These are phyloP conservation scores for Adelognathus sp. DNA, from an alignment of 2,888 invertebrate genomes.

Conservation along the genomic window DNA sequence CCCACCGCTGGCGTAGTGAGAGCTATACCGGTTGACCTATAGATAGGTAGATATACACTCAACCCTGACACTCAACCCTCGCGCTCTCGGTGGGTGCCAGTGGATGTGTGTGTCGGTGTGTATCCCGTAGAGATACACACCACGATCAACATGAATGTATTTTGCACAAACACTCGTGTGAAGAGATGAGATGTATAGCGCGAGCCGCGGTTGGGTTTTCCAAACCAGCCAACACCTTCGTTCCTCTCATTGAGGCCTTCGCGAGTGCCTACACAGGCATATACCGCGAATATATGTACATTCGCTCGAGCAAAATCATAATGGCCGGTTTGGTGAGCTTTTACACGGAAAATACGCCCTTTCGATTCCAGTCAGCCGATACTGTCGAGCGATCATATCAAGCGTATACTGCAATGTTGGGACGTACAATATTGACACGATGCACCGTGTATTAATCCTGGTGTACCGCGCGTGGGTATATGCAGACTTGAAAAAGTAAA, in stretches of 20 bases:
- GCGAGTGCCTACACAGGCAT: neutral
- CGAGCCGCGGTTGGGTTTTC: slow-evolving; percentile 40
- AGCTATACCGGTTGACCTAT: neutral
- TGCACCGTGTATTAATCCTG: neutral
- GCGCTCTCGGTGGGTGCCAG: neutral
- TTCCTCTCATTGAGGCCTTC: slow-evolving; percentile 26
- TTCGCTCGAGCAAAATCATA: too few species aligned
- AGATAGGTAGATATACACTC: slow-evolving; percentile 5
- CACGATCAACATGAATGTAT: neutral
- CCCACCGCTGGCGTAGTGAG: neutral
- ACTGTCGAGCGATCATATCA: neutral
- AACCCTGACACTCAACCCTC: neutral
- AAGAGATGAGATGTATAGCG: slow-evolving; percentile 1
- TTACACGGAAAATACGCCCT: too few species aligned
- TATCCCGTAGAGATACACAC: neutral
- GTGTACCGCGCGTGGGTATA: neutral
- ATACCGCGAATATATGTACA: neutral
- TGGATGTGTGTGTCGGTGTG: neutral
- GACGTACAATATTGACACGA: neutral
- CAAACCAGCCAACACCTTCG: slow-evolving; percentile 48
- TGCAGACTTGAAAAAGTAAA: too few species aligned
- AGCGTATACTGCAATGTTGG: neutral
- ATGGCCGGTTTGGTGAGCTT: too few species aligned
- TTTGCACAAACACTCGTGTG: neutral
- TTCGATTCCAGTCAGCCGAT: too few species aligned